Base-by-base conservation (phyloP, 2,888 invertebrate species). In the Subacronicta megacephala region DNA sequence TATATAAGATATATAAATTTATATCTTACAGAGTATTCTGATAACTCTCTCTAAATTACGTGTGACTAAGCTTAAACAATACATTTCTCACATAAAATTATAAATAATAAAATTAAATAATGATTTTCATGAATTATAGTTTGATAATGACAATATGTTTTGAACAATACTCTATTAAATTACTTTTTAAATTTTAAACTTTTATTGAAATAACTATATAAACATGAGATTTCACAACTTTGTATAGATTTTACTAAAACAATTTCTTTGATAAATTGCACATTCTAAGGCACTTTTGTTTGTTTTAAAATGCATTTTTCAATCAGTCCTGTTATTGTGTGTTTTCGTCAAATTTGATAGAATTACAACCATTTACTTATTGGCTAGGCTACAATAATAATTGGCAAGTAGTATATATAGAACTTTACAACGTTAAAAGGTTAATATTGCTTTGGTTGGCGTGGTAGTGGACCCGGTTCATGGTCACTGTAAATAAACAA, bases 401-500 rank as follows among this genome's bases (percentile, higher is more conserved):
- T 75, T 78, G 79, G 78, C 80, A 81, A 82, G 76, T 78, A 59
- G 58, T 68, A 69, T 72, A 58, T 31, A 45, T 54, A 65, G 44
- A 35, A 86, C 81, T 85, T 82, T 81, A 83, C 82, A 83, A 82
- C 73, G 77, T 77, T 78, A 77, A 63, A 72, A 65, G 40, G 75
- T 80, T 82, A 80, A 80, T 79, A 80, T 73, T 75, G 82, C 91
- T 91, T 91, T 92, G 91, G 91, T 85, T 78, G 78, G 70, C 76
- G 80, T 80, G 77, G 72, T 70, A 56, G 66, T 64, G 43, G 50
- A 47, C 46, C 46, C 69, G 62, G 50, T 33, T 18, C 62, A 29
- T 54, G 81, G 77, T 92, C 87, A 92, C 92, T 92, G 90, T n/a
- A 42, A 40, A 63, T 44, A 41, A 85, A 88, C 40, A 74, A 61